These are phyloP conservation scores for Drosophila kanapiae DNA, from an alignment of 1,140 invertebrate species.

Conservation along the genomic window DNA sequence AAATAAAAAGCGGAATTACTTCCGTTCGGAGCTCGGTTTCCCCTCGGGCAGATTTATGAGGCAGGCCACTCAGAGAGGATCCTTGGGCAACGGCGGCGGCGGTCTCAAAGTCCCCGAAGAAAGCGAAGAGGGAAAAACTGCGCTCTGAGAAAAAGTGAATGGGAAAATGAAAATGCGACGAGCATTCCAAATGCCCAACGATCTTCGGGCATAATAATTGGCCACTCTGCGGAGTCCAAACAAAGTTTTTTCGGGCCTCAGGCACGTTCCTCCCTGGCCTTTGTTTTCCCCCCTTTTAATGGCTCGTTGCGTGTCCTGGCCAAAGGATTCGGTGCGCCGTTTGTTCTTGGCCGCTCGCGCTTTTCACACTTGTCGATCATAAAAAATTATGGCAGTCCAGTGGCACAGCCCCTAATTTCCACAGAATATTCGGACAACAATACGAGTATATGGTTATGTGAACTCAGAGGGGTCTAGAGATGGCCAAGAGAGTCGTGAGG, in stretches of 20 bases:
- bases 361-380: conserved; percentile 73
- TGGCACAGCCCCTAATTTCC: conserved; percentile 39
- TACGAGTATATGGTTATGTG: conserved; percentile 28
- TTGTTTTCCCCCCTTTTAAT: conserved; percentile 1
- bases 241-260: conserved; percentile 6
- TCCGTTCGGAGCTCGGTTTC: conserved; percentile 47
- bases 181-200: conserved; percentile 51
- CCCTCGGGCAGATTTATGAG: conserved; percentile 49
- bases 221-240: conserved; percentile 32
- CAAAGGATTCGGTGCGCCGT: conserved; percentile 42
- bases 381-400: conserved; percentile 65
- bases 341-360: conserved; percentile 53
- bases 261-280: conserved; percentile 35
- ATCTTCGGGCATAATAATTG: conserved; percentile 41
- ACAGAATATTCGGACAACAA: conserved; percentile 12
- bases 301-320: conserved; percentile 24
- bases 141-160: conserved; percentile 43
- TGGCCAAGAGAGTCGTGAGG: background rate
- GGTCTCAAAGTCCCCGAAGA: conserved; percentile 50
- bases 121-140: conserved; percentile 14
- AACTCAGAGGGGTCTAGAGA: conserved; percentile 4
- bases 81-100: conserved; percentile 32
- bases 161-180: conserved; percentile 41
- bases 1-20: conserved; percentile 68
- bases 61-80: conserved; percentile 33